These are phyloP conservation scores for Rhagophthalmus giganteus DNA, from an alignment of 2,888 invertebrate genomes.

Conservation along the genomic window DNA sequence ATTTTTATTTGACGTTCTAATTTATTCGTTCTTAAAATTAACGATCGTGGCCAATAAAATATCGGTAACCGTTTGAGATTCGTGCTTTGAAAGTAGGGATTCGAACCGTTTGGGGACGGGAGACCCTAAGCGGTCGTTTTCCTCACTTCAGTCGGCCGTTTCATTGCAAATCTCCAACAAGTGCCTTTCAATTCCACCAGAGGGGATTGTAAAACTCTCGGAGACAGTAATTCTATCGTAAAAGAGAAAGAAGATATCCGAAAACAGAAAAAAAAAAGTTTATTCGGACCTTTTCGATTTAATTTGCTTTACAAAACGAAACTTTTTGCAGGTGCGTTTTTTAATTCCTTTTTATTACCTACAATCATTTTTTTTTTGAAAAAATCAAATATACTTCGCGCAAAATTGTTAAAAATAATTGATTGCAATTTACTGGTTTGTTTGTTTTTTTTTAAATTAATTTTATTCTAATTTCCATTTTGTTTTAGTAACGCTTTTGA, in stretches of 20 bases:
- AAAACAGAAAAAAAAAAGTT: not conserved
- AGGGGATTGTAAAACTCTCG: slow-evolving; percentile 48
- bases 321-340: not conserved
- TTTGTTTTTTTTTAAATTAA: too few relatives aligned
- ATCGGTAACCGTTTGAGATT: too few relatives aligned
- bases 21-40: too few relatives aligned
- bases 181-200: slow-evolving; percentile 53
- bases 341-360: not conserved
- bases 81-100: slow-evolving; percentile 45
- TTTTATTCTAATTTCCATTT: too few relatives aligned
- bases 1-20: too few relatives aligned
- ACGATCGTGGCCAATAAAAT: too few relatives aligned
- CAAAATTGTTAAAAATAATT: too few relatives aligned
- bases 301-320: not conserved
- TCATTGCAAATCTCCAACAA: slow-evolving; percentile 53
- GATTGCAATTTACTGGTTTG: too few relatives aligned
- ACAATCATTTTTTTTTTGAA: not conserved
- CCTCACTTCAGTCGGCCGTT: slow-evolving; percentile 50
- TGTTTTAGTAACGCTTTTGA: too few relatives aligned
- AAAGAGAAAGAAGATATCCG: slow-evolving; percentile 14
- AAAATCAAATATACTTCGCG: not conserved
- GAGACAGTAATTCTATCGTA: slow-evolving; percentile 24
- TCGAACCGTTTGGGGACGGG: slow-evolving; percentile 50
- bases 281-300: not conserved
- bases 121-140: slow-evolving; percentile 52